A percentile compares a stretch with the other conserved stretches of the same genome.
Conservation (phyloP, 2,888 invertebrate species). For the Dasysyrphus tricinctus region DNA sequence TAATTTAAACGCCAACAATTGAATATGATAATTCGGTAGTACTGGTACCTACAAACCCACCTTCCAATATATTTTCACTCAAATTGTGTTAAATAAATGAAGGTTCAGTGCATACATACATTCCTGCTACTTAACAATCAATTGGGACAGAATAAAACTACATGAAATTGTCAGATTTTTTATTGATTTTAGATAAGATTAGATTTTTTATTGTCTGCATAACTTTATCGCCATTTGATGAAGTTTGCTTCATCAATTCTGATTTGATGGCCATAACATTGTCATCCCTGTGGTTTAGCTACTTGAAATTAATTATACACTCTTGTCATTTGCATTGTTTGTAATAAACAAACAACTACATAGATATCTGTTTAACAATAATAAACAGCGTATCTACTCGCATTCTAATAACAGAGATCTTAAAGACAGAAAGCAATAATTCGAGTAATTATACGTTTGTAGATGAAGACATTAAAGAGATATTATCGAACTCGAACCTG, state of each 20-base stretch:
- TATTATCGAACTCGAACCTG: conserved; percentile 1
- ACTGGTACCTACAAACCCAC: too few relatives aligned
- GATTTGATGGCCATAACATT: not conserved
- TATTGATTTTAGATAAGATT: too few relatives aligned
- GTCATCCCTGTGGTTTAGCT: not conserved
- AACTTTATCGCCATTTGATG: not conserved
- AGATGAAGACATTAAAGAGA: not conserved
- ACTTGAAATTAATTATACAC: conserved; percentile 33
- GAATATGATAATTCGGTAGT: too few relatives aligned
- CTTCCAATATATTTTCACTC: too few relatives aligned
- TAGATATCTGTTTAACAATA: not conserved
- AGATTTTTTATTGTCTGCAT: not conserved
- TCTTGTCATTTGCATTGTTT: conserved; percentile 16
- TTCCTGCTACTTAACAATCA: too few relatives aligned
- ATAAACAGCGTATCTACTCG: not conserved
- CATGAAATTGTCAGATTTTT: too few relatives aligned
- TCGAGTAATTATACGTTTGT: not conserved
- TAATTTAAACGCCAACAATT: too few relatives aligned
- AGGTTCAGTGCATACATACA: too few relatives aligned
- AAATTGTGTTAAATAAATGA: too few relatives aligned
- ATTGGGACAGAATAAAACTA: too few relatives aligned
- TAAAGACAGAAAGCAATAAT: conserved; percentile 23
- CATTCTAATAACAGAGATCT: conserved; percentile 10
- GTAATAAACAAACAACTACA: conserved; percentile 47
- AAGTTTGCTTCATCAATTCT: not conserved